Base-by-base conservation (phyloP, 1,140 invertebrate genomes). In the Heliothis virescens region DNA sequence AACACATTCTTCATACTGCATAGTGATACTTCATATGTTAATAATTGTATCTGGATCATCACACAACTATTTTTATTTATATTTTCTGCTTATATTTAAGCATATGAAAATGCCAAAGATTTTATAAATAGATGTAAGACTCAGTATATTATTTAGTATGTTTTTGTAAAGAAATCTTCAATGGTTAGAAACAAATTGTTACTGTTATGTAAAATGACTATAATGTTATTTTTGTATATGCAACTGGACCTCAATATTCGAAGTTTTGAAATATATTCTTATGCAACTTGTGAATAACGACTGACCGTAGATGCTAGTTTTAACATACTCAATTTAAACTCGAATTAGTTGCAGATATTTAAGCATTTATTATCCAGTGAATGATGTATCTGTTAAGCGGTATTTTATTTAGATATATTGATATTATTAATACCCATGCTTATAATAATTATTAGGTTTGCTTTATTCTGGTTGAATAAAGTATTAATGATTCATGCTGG, bases 151-250 rank as follows among this genome's bases (percentile, higher is more conserved):
- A 71, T 90, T 82, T 90, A 86, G 83, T 87, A 67, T 69, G 62
- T 78, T 78, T 85, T 87, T 83, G 82, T 88, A 85, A 83, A 84
- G 63, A 80, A 62, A 74, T 80, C 67, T 71, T 78, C 52, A 73
- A 80, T 89, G 91, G 88, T 88, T 93, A 91, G 93, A 94, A 94
- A 93, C 93, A 94, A 91, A 93, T 93, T 94, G 91, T 93, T 94
- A 94, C 93, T 94, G 93, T 94, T 89, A 87, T 83, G 75, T 85
- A 84, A 89, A 90, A 87, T 89, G 88, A 89, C 85, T 88, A 89
- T 88, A 86, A 89, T 89, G 84, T 93, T 93, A 93, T 94, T 94
- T 94, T 93, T 94, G 87, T 93, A 93, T 86, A 91, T 84, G 83
- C 85, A 87, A 87, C 85, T 85, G 84, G 88, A 94, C 91, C 89